Base-by-base conservation (phyloP, 2,113 vertebrate species). In the Nothocercus julius region DNA sequence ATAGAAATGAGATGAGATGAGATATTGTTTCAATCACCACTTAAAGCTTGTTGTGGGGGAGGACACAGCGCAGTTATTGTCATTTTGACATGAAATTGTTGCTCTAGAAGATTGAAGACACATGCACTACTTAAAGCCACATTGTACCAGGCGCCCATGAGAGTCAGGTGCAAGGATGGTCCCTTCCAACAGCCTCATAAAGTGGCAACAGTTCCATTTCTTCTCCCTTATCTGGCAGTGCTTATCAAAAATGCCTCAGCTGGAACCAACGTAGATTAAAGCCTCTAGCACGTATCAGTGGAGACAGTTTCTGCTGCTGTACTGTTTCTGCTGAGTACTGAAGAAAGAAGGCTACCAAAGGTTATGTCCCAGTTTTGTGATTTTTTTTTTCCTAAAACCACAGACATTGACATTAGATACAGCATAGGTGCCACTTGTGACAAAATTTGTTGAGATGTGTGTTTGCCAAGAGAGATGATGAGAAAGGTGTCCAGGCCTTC, bases 1-100 rank as follows among this genome's bases (percentile, higher is more conserved):
- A 91, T 69, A 86, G 73, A 95, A 93, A 83, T 83, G 32, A 80
- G 68, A 85, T 83, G 32, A 80, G 68, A 85, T 87, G 70, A 94
- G 42, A 82, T 91, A 94, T 76, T 91, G 92, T 93, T 97, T 92
- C 96, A 97, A 36, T 95, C 66, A 91, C 47, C 51, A n/a, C 76
- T 92, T 93, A 82, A 91, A 90, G 47, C 11, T 86, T 4, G 0
- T 85, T 85, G 76, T 63, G 75, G 59, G 32, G 70, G 30, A 80
- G 82, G 75, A 56, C 72, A 92, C 49, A 51, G 42, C 58, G 25
- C 20, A 2, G 49, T 82, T 91, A 61, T 67, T 87, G 85, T 62
- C 86, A 91, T 27, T 30, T 86, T 96, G 92, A 92, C 93, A 82
- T 92, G 51, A 19, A 93, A 49, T 30, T 87, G n/a, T 75, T 94